Conservation (phyloP, 2,797 vertebrate species). For the Tympanoctomys barrerae region DNA sequence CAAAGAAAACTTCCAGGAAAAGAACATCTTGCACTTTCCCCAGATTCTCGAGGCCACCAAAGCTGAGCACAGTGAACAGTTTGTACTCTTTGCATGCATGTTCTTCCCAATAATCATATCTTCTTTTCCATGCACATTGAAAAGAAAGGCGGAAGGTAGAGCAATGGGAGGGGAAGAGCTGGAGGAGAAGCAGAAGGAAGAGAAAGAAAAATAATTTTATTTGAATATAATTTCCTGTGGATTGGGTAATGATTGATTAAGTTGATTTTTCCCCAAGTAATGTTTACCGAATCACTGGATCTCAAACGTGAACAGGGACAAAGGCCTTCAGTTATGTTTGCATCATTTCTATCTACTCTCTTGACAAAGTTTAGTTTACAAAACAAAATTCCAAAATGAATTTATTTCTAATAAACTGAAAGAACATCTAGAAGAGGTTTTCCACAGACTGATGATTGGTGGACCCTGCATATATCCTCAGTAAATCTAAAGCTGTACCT, state of each 20-base stretch:
- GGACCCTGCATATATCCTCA: background rate
- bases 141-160: background rate
- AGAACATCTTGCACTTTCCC: background rate
- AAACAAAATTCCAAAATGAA: conserved; percentile 53
- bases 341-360: background rate
- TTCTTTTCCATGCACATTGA: background rate
- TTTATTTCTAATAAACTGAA: background rate
- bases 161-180: no score
- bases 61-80: background rate
- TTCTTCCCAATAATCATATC: background rate
- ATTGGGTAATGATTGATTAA: background rate
- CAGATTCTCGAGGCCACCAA: background rate
- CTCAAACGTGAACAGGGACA: background rate
- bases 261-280: conserved; percentile 35
- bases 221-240: background rate
- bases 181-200: background rate
- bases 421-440: background rate
- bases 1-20: background rate
- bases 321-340: background rate
- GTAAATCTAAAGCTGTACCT: background rate
- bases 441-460: background rate
- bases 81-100: background rate
- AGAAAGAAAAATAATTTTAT: background rate
- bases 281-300: background rate
- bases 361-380: background rate